Evolutionary conservation across 2,797 vertebrate genomes (phyloP).

Genomic region (Vultur gryphus): DNA sequence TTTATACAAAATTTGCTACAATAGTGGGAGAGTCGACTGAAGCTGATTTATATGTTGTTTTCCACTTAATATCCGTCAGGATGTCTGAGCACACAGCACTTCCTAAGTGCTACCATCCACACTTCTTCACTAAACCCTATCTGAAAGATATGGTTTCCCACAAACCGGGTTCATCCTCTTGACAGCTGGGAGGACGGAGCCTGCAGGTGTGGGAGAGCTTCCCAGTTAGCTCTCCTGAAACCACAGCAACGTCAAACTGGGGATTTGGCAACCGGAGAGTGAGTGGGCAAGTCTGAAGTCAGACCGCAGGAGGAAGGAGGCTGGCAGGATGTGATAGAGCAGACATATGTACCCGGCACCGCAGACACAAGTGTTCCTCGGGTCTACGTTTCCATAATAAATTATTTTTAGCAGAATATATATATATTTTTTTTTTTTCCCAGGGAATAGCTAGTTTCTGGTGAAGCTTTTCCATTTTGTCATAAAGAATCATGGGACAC

Average conservation of each 20-base stretch:
- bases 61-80: background rate
- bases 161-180: background rate
- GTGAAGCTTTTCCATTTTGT: background rate
- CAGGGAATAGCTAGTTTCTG: background rate
- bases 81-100: background rate
- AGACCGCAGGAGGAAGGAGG: background rate
- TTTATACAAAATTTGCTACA: background rate
- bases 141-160: background rate
- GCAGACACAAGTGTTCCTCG: accelerated
- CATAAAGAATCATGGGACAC: background rate
- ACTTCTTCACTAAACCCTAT: background rate
- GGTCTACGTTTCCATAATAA: background rate
- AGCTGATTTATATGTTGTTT: background rate
- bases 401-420: background rate
- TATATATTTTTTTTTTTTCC: accelerated
- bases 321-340: background rate
- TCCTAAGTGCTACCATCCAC: background rate
- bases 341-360: background rate
- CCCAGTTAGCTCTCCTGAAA: background rate
- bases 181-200: background rate
- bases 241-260: accelerated
- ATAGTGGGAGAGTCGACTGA: accelerated
- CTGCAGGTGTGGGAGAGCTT: background rate
- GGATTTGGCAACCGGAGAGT: background rate
- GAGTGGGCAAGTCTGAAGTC: background rate